A percentile compares a stretch with the other conserved stretches of the same genome.
Conservation (phyloP, 1,140 invertebrate genomes). For the Drosophila pachea region DNA sequence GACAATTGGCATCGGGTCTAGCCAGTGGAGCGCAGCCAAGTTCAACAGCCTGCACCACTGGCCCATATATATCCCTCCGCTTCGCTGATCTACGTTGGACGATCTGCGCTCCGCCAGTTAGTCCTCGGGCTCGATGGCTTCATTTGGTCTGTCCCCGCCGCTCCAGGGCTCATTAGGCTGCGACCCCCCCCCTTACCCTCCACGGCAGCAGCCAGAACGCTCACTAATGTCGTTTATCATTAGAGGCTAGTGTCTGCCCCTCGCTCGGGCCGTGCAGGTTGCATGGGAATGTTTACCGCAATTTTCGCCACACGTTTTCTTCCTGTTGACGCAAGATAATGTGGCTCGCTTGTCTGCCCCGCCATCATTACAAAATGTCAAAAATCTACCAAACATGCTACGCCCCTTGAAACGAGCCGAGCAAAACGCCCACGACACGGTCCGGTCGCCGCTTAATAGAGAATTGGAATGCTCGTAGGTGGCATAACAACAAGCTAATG, state of each 20-base stretch:
- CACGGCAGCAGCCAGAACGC: no score
- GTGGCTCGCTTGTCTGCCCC: constrained; percentile 50
- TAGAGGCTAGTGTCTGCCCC: constrained; percentile 56
- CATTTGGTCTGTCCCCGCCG: no score
- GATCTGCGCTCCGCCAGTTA: no score
- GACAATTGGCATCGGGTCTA: constrained; percentile 52
- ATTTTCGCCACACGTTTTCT: constrained; percentile 54
- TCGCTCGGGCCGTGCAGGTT: constrained; percentile 15
- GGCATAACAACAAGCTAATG: constrained; percentile 57
- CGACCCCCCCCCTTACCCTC: no score
- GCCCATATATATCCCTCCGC: no score
- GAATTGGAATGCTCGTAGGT: constrained; percentile 55
- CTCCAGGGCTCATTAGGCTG: no score
- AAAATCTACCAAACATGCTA: constrained; percentile 56
- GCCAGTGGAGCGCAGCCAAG: constrained; percentile 42
- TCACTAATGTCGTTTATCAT: constrained; percentile 74
- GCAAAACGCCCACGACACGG: constrained; percentile 59
- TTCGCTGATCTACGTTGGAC: no score
- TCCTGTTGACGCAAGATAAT: constrained; percentile 76
- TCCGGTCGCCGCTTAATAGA: constrained; percentile 24
- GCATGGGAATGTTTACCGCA: constrained; percentile 39
- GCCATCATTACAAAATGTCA: constrained; percentile 71
- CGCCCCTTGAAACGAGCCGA: constrained; percentile 33
- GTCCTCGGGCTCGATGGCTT: no score
- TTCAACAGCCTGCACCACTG: constrained; percentile 56